These are phyloP conservation scores for Malacoctenus gilli DNA, from an alignment of 2,797 vertebrate genomes.

Conservation along the genomic window DNA sequence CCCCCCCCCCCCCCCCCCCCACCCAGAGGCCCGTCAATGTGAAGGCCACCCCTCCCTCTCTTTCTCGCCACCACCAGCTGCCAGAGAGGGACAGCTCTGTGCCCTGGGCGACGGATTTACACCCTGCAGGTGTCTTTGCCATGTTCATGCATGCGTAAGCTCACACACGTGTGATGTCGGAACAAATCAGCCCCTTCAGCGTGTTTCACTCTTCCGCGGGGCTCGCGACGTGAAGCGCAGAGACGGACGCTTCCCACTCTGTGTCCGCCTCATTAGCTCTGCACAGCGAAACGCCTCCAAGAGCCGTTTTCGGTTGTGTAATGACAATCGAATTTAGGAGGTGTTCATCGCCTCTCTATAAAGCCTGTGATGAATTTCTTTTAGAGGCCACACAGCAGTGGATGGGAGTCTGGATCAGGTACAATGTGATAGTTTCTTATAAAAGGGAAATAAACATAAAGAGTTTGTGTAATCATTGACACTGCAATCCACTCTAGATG, in stretches of 20 bases:
- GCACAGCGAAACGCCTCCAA: constrained; percentile 33
- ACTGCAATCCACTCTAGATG: too few species aligned
- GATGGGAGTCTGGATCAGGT: neutral
- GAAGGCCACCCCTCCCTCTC: constrained; percentile 27
- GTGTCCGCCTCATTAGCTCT: constrained; percentile 36
- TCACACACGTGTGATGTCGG: constrained; percentile 41
- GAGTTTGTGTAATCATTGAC: too few species aligned
- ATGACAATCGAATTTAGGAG: constrained; percentile 21
- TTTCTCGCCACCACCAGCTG: constrained; percentile 64
- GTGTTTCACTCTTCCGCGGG: constrained; percentile 39
- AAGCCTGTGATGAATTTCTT: constrained; percentile 13
- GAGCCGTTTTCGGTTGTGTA: constrained; percentile 14
- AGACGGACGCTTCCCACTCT: constrained; percentile 49
- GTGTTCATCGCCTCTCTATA: neutral
- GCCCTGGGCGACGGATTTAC: constrained; percentile 70
- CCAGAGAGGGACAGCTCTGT: constrained; percentile 46
- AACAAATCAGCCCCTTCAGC: constrained; percentile 48
- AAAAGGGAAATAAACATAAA: too few species aligned
- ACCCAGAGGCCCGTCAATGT: constrained; percentile 34
- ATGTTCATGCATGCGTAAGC: constrained; percentile 45
- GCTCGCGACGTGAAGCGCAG: constrained; percentile 36
- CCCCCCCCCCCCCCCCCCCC: constrained; percentile 31
- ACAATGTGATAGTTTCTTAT: too few species aligned
- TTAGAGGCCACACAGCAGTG: constrained; percentile 1
- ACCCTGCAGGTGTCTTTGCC: constrained; percentile 73